Evolutionary conservation across 2,797 vertebrate species (phyloP).

Genomic region (Chiroxiphia lanceolata): DNA sequence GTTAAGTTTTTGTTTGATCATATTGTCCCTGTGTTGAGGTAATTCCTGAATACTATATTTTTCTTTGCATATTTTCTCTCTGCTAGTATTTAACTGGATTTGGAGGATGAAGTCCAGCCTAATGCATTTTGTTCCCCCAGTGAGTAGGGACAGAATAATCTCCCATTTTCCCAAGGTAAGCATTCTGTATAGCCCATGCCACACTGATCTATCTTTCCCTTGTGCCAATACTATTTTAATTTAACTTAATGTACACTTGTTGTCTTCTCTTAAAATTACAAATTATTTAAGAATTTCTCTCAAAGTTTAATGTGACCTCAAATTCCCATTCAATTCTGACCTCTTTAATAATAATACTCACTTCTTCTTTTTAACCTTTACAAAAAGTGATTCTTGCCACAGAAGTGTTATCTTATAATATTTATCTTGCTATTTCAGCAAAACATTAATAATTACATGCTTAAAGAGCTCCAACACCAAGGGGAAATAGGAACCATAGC

Average conservation of each 20-base stretch:
- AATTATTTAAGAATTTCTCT: not conserved
- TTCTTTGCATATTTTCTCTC: not conserved
- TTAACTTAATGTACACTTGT: not conserved
- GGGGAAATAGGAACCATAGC: not conserved
- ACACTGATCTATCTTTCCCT: not conserved
- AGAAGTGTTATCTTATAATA: not conserved
- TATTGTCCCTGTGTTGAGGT: not conserved
- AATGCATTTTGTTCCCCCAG: constrained; percentile 71
- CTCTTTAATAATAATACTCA: not conserved
- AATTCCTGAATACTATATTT: not conserved
- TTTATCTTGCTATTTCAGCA: not conserved
- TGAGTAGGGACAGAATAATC: constrained; percentile 84
- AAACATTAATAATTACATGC: not conserved
- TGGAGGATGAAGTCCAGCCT: constrained; percentile 69
- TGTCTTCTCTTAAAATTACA: not conserved
- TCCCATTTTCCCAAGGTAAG: constrained; percentile 85
- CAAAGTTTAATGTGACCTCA: not conserved
- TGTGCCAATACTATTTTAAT: not conserved
- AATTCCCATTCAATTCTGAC: not conserved
- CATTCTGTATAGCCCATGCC: not conserved
- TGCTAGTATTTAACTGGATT: not conserved
- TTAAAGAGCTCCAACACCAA: not conserved
- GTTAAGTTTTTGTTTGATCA: not conserved
- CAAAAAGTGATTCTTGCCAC: not conserved
- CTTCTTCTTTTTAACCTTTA: not conserved